These are phyloP conservation scores for Trinorchestia longiramus DNA, from an alignment of 1,140 invertebrate genomes.

Conservation along the genomic window DNA sequence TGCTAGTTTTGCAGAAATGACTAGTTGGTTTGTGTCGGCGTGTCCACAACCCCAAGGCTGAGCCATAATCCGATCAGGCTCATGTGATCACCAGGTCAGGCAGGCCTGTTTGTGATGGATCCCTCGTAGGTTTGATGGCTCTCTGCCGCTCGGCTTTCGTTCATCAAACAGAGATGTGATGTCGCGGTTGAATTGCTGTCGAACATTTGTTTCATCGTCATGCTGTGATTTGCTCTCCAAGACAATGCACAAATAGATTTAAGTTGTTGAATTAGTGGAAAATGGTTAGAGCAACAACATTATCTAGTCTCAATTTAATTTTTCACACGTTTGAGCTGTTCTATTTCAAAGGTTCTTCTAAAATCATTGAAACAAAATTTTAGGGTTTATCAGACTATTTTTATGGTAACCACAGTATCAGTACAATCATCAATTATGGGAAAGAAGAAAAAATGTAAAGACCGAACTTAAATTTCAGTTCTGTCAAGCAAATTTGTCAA, in stretches of 20 bases:
- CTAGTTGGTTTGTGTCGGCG: background rate
- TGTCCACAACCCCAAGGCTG: background rate
- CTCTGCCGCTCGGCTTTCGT: background rate
- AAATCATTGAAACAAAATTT: background rate
- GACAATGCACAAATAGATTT: background rate
- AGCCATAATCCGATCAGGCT: conserved; percentile 3
- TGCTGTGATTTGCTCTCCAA: background rate
- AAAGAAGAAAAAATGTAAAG: background rate
- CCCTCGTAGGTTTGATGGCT: background rate
- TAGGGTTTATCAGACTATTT: background rate
- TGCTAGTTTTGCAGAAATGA: background rate
- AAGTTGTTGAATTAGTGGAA: background rate
- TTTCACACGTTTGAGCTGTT: background rate
- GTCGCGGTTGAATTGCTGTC: background rate
- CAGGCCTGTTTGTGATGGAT: conserved; percentile 6
- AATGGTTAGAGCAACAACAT: background rate
- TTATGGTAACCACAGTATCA: background rate
- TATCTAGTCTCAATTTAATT: background rate
- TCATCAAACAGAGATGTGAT: conserved; percentile 8
- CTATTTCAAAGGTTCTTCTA: background rate
- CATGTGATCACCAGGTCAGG: conserved; percentile 35
- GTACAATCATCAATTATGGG: background rate
- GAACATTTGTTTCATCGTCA: background rate
- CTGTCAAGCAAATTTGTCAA: background rate
- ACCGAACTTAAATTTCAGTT: background rate